These are phyloP conservation scores for Charina bottae DNA, from an alignment of 2,113 vertebrate genomes.

Conservation along the genomic window DNA sequence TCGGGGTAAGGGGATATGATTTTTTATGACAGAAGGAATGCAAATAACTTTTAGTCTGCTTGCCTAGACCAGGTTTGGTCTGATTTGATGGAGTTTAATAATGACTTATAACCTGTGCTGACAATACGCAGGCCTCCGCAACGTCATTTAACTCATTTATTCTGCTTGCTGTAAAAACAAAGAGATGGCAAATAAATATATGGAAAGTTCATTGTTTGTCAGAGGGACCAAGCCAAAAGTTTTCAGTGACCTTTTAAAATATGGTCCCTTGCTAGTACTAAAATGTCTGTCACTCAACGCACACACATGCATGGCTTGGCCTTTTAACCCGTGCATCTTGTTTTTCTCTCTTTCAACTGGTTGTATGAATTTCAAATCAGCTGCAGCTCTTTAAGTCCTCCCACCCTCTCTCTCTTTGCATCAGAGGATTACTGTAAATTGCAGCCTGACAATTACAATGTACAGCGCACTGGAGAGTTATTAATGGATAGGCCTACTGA, in stretches of 20 bases:
- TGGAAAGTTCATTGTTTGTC: slow-evolving; percentile 88
- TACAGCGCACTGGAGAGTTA: slow-evolving; percentile 85
- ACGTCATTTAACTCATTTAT: slow-evolving; percentile 95
- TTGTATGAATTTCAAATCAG: slow-evolving; percentile 85
- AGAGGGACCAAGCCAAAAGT: slow-evolving; percentile 84
- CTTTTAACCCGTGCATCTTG: slow-evolving; percentile 83
- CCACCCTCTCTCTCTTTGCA: slow-evolving; percentile 43
- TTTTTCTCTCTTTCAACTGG: slow-evolving; percentile 84
- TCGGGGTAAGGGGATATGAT: slow-evolving; percentile 87
- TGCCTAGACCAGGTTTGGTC: slow-evolving; percentile 81
- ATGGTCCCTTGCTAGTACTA: slow-evolving; percentile 87
- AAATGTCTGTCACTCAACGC: slow-evolving; percentile 91
- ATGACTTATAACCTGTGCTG: slow-evolving; percentile 97
- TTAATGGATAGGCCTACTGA: slow-evolving; percentile 87
- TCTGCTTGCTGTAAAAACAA: slow-evolving; percentile 93
- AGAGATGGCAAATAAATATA: slow-evolving; percentile 92
- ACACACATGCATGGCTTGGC: slow-evolving; percentile 80
- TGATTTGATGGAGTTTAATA: slow-evolving; percentile 89
- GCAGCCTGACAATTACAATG: slow-evolving; percentile 90
- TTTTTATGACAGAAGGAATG: slow-evolving; percentile 89
- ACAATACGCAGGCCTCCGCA: slow-evolving; percentile 90
- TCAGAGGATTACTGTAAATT: slow-evolving; percentile 89
- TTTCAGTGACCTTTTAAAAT: slow-evolving; percentile 88
- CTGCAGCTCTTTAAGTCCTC: slow-evolving; percentile 79
- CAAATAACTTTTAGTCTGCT: slow-evolving; percentile 83